phyloP scores from a whole-genome alignment of 2,888 invertebrate genomes.

The Nipponacmea schrenckii region DNA sequence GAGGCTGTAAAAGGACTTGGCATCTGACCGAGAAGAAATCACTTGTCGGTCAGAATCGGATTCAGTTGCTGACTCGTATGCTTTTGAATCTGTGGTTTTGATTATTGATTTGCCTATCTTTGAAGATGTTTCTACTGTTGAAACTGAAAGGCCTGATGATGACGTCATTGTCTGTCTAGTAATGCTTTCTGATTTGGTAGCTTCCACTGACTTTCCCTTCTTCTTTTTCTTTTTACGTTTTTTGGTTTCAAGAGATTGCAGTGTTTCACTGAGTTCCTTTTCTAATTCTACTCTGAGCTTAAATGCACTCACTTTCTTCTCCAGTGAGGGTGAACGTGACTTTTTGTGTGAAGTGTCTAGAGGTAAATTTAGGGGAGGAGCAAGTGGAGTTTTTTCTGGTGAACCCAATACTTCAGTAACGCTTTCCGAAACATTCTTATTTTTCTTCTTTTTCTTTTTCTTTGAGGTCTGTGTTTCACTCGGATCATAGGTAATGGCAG shows the following conservation, averaged over 20 bases:
- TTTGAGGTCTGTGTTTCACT: not conserved
- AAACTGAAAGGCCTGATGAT: no score
- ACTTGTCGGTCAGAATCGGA: no score
- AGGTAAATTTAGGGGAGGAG: not conserved
- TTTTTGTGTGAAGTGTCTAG: not conserved
- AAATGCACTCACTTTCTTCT: not conserved
- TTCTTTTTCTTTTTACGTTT: constrained; percentile 3
- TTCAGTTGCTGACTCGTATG: no score
- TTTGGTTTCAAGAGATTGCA: not conserved
- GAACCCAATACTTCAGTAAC: not conserved
- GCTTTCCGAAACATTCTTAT: not conserved
- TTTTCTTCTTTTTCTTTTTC: constrained; percentile 5
- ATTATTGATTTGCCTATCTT: no score
- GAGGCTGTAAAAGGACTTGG: no score
- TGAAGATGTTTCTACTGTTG: no score
- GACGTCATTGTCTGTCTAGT: no score
- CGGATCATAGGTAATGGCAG: not conserved
- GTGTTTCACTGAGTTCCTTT: not conserved
- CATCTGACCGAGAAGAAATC: no score
- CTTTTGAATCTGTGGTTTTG: no score
- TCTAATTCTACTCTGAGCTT: not conserved
- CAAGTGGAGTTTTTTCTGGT: not conserved
- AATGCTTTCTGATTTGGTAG: no score
- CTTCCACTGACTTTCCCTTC: not conserved
- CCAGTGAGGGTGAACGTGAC: not conserved